phyloP scores from a whole-genome alignment of 1,140 invertebrate species.

The Trachymyrmex cornetzi region DNA sequence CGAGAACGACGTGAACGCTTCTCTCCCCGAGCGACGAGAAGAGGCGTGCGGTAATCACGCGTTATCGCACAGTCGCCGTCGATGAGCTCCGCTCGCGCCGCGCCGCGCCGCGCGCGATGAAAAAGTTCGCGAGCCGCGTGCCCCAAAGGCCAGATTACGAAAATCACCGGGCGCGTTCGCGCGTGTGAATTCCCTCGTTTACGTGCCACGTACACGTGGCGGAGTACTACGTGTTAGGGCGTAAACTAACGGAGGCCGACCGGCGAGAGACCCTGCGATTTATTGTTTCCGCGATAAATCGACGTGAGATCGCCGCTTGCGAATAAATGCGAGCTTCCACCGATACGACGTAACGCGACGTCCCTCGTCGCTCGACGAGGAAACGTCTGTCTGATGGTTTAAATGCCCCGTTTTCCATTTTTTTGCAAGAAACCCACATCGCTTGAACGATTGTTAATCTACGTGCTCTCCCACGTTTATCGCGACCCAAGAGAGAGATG shows the following conservation, averaged over 20 bases:
- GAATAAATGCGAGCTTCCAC: conserved; percentile 64
- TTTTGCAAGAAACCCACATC: background rate
- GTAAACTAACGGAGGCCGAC: conserved; percentile 24
- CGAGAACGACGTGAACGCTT: conserved; percentile 12
- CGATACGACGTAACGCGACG: conserved; percentile 33
- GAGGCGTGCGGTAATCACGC: conserved; percentile 39
- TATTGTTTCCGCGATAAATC: conserved; percentile 72
- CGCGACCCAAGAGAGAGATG: conserved; percentile 13
- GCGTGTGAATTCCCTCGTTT: conserved; percentile 55
- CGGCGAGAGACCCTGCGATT: conserved; percentile 57
- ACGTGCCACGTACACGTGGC: conserved; percentile 50
- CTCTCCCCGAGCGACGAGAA: conserved; percentile 18
- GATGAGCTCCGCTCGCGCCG: background rate
- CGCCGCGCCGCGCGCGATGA: conserved; percentile 4
- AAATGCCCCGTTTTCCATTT: background rate
- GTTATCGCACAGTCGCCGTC: background rate
- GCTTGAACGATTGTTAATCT: conserved; percentile 53
- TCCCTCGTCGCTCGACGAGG: conserved; percentile 20
- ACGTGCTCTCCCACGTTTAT: conserved; percentile 56
- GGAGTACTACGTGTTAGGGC: conserved; percentile 39
- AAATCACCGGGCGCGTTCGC: conserved; percentile 46
- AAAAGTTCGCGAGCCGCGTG: conserved; percentile 48
- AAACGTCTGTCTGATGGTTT: conserved; percentile 17
- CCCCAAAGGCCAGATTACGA: conserved; percentile 61
- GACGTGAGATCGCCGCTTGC: conserved; percentile 43